Evolutionary conservation across 2,888 invertebrate species (phyloP), one percentile per base, ranked within the genome.

Genomic region (Eilema depressum): DNA sequence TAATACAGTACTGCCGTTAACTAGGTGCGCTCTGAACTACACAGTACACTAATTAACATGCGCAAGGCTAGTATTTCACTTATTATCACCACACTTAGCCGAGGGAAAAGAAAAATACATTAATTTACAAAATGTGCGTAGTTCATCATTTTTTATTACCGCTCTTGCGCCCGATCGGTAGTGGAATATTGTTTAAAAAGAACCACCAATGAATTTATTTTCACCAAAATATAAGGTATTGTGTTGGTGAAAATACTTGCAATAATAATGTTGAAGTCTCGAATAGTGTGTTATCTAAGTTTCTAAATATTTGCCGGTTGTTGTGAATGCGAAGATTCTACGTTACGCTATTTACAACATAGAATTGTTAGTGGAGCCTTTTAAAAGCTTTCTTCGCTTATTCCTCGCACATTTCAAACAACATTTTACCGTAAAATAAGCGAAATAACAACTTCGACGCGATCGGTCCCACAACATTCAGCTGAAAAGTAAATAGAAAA

Each of bases 71-170:
- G n/a, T 26, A 30, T 59, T 66, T 47, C 66, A 69, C 66, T 70
- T 71, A 75, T 75, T 76, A 80, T 74, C 74, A 69, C 70, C 37
- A 73, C 74, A 78, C 78, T 80, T 71, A 72, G 60, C 59, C 62
- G 65, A 76, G 76, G 73, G 11, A 75, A 81, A 81, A 79, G 77
- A 73, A 76, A 83, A 76, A 20, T 5, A 59, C 53, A 53, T 71
- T 76, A 65, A 74, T 76, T 71, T 81, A 72, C 74, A 76, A 79
- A 80, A 83, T 74, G 78, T 69, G 56, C 66, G 75, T 77, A 75
- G 75, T 82, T 78, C 73, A 74, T 80, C 80, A 81, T 78, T 80
- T 83, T 81, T 83, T 78, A 78, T 78, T 62, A 69, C 71, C 72
- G 64, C 56, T 25, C 30, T 28, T 57, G 72, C 70, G 76, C 74